phyloP scores from a whole-genome alignment of 1,140 invertebrate genomes.

The Hyles vespertilio region DNA sequence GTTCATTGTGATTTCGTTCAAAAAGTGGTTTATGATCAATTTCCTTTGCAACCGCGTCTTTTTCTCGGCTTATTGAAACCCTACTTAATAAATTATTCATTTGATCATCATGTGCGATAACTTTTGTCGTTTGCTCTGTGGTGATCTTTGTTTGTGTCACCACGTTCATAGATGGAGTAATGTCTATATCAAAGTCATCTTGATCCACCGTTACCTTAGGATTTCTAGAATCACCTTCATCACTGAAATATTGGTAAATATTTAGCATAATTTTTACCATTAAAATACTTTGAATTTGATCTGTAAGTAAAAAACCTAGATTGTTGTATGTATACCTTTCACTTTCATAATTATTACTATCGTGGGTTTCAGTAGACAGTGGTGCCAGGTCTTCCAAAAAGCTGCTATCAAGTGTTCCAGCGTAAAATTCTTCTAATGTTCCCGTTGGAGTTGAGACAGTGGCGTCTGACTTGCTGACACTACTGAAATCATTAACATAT shows the following conservation, averaged over 20 bases:
- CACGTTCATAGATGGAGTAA: slow-evolving; percentile 13
- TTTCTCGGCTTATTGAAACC: slow-evolving; percentile 7
- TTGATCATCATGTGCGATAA: slow-evolving; percentile 19
- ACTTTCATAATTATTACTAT: slow-evolving; percentile 74
- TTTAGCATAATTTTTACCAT: background rate
- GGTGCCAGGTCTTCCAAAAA: slow-evolving; percentile 87
- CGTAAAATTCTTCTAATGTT: slow-evolving; percentile 91
- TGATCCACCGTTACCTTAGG: slow-evolving; percentile 91
- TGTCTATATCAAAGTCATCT: slow-evolving; percentile 89
- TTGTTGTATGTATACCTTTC: slow-evolving; percentile 75
- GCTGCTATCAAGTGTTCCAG: slow-evolving; percentile 84
- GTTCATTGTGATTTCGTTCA: slow-evolving; percentile 15
- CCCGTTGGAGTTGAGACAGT: slow-evolving; percentile 48
- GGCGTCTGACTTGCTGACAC: slow-evolving; percentile 34
- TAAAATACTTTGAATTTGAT: background rate
- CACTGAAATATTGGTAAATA: slow-evolving; percentile 76
- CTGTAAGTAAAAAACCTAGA: no score
- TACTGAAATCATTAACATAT: slow-evolving; percentile 22
- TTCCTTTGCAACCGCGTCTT: slow-evolving; percentile 8
- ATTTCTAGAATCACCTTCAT: slow-evolving; percentile 85
- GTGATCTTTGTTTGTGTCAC: no score
- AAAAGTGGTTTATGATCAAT: slow-evolving; percentile 12
- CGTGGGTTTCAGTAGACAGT: slow-evolving; percentile 62
- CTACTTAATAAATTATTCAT: slow-evolving; percentile 16
- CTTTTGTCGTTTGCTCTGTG: background rate